Evolutionary conservation across 2,888 invertebrate genomes (phyloP).

Genomic region (Pseudolycoriella hygida): DNA sequence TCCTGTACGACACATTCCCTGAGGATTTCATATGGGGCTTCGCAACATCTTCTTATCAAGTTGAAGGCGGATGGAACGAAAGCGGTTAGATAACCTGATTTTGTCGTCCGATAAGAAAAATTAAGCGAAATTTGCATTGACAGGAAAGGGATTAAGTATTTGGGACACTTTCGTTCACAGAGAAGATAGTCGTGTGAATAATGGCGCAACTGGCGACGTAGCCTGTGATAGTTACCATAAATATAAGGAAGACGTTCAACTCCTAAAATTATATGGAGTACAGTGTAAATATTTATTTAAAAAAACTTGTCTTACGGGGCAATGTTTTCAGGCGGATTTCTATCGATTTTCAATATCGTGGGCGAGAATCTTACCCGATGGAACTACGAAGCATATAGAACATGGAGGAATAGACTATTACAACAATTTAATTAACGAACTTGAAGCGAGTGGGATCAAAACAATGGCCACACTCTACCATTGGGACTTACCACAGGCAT

Average conservation of each 20-base stretch:
- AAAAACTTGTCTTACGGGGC: too few species aligned
- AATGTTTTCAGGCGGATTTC: constrained; percentile 20
- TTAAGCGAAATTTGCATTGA: neutral
- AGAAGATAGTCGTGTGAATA: constrained; percentile 17
- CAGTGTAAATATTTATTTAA: too few species aligned
- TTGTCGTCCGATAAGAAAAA: neutral
- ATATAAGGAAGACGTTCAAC: constrained; percentile 33
- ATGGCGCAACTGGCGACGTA: constrained; percentile 31
- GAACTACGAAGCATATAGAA: constrained; percentile 34
- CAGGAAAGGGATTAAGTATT: constrained; percentile 27
- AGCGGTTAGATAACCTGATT: constrained; percentile 16
- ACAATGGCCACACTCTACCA: constrained; percentile 39
- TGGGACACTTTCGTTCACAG: constrained; percentile 23
- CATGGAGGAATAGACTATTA: constrained; percentile 44
- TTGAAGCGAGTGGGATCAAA: constrained; percentile 38
- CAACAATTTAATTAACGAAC: constrained; percentile 40
- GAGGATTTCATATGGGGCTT: neutral
- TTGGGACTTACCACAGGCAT: constrained; percentile 34
- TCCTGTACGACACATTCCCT: neutral
- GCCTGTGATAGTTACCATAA: constrained; percentile 38
- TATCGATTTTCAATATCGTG: constrained; percentile 44
- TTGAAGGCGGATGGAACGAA: constrained; percentile 2
- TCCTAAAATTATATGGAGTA: constrained; percentile 31
- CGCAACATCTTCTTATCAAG: neutral
- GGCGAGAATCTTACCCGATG: constrained; percentile 42